Base-by-base conservation (phyloP, 2,797 vertebrate genomes). In the Cirrhinus molitorella region DNA sequence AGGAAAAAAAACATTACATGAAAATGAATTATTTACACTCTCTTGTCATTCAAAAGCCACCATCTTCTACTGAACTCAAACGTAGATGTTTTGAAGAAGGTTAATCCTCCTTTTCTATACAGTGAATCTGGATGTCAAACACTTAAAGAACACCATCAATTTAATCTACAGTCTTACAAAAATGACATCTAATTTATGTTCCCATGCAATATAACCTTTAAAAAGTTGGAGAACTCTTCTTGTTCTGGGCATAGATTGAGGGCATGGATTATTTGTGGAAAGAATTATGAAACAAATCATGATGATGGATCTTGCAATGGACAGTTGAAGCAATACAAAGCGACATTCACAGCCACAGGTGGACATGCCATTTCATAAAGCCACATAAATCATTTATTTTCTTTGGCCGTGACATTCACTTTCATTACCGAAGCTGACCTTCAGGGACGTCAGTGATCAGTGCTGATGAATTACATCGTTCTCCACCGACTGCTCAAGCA, bases 241-340 rank as follows among this genome's bases (percentile, higher is more conserved):
- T 37, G 3, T 17, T 79, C 31, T 21, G 47, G 16, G 9, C 19
- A 25, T 75, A 40, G 57, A 55, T 65, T 49, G 23, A 53, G 75
- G 55, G 40, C 23, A 72, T 49, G 45, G n/a, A 63, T 55, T 49
- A 61, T 45, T n/a, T 51, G 5, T 61, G 61, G 13, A 53, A 55
- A 51, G 19, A 67, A 76, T 71, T 40, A 63, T 34, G 40, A 80
- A 67, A 74, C 59, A 43, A 84, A 73, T 55, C 57, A 79, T 19
- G 37, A 71, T 84, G 70, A 85, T 68, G 49, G 40, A 85, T 75
- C n/a, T 45, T 63, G 68, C 25, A 19, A 31, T 19, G 6, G 23
- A 72, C 31, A 80, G 25, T 59, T 37, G 28, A 28, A 43, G 12
- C 45, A 71, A 59, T 11, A 21, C 5, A 4, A 16, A 28, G 34